Evolutionary conservation across 2,113 vertebrate genomes (phyloP), one percentile per base, ranked within the genome.

Genomic region (Neodontobutis hainanensis): DNA sequence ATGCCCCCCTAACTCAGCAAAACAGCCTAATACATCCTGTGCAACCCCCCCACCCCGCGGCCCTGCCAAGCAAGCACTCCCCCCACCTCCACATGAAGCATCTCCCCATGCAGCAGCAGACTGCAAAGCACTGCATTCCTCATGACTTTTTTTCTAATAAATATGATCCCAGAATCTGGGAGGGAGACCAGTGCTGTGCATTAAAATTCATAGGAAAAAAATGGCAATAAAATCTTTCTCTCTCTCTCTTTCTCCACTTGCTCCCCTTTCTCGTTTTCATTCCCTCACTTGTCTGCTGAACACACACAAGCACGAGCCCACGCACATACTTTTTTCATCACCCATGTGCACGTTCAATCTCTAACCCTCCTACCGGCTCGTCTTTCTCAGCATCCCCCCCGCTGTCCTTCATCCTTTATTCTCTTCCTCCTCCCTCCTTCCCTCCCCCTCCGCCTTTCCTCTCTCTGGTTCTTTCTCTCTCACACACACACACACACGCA

Each of bases 131-230:
- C 77, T 81, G 83, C 78, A 84, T 88, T 85, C 73, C 86, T 86
- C 75, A 65, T 74, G 77, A 81, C 69, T 85, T 82, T 81, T 70
- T 43, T 84, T 80, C 78, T 90, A 88, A 90, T 89, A 90, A 91
- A 91, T 89, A 83, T 82, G 86, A 92, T 91, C 89, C 87, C 73
- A 82, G 81, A 85, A 84, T 87, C 83, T 75, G 75, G 34, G 82
- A 85, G 84, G 77, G 80, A 88, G 89, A 84, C 84, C 70, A 75
- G 77, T 56, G 75, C 70, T 68, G 84, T 80, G 81, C 87, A 91
- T 92, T 93, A 92, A 92, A 92, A 93, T 92, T 92, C 88, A 92
- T 90, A 74, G 85, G 75, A 74, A 85, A 89, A n/a, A 91, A 87
- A 91, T 83, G 82, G 87, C 87, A 91, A 91, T 91, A 90, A 89